Conservation (phyloP, 2,113 vertebrate species). For the Dasyprocta punctata region DNA sequence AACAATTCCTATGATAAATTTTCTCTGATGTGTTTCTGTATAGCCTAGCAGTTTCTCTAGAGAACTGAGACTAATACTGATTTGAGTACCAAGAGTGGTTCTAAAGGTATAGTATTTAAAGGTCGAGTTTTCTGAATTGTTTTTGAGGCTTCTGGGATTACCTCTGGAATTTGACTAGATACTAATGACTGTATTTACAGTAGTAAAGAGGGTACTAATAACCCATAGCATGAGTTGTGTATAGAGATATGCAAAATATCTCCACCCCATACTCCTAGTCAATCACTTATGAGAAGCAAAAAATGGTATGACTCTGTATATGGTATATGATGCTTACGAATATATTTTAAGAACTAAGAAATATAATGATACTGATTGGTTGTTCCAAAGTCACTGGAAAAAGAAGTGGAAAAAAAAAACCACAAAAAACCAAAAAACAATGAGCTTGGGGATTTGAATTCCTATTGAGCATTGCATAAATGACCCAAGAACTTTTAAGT, state of each 20-base stretch:
- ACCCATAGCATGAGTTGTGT: background rate
- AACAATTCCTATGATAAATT: background rate
- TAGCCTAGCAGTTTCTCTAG: background rate
- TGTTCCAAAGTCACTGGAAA: background rate
- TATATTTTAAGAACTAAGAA: background rate
- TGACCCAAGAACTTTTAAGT: background rate
- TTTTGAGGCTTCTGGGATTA: background rate
- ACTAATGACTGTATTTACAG: background rate
- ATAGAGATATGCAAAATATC: background rate
- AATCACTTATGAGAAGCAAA: background rate
- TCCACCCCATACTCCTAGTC: background rate
- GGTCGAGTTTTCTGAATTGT: background rate
- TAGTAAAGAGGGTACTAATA: background rate
- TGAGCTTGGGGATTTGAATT: background rate
- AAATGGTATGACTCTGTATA: background rate
- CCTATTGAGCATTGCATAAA: background rate
- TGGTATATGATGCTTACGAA: background rate
- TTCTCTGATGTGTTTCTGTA: background rate
- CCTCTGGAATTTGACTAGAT: background rate
- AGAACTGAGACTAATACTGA: background rate
- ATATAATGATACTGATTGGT: background rate
- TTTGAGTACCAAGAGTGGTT: background rate
- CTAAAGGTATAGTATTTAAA: background rate
- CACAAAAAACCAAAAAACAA: no score
- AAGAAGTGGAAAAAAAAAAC: background rate